A percentile compares a stretch with the other conserved stretches of the same genome.
Conservation (phyloP, 2,888 invertebrate genomes). For the Nysson spinosus region DNA sequence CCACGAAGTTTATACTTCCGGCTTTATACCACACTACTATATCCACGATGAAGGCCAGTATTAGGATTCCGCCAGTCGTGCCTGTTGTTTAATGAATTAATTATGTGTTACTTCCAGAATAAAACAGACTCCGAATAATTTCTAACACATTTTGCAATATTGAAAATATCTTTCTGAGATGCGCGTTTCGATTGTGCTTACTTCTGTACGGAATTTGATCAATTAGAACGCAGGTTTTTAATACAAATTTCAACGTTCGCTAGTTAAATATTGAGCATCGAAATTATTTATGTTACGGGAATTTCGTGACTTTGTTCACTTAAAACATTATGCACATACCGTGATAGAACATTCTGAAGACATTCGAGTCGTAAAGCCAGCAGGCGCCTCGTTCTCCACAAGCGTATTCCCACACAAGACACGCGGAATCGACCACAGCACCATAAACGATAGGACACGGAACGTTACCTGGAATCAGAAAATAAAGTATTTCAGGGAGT, state of each 20-base stretch:
- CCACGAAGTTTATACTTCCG: constrained; percentile 85
- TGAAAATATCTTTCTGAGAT: too few relatives aligned
- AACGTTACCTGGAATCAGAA: constrained; percentile 84
- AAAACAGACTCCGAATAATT: too few relatives aligned
- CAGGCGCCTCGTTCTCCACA: constrained; percentile 91
- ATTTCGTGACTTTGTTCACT: too few relatives aligned
- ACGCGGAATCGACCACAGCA: constrained; percentile 94
- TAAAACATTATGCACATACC: constrained; percentile 79
- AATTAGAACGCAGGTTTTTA: too few relatives aligned
- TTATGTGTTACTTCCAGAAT: too few relatives aligned
- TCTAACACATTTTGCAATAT: too few relatives aligned
- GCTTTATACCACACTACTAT: constrained; percentile 93
- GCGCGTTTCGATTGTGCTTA: too few relatives aligned
- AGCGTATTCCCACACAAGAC: constrained; percentile 90
- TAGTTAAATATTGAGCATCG: too few relatives aligned
- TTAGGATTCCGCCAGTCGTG: constrained; percentile 90
- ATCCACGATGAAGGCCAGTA: constrained; percentile 93
- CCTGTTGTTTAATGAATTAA: constrained; percentile 79
- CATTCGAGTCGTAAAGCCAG: constrained; percentile 90
- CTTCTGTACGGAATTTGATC: too few relatives aligned
- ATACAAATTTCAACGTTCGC: too few relatives aligned
- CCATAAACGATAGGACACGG: constrained; percentile 97
- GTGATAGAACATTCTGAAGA: constrained; percentile 90
- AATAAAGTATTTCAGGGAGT: constrained; percentile 31
- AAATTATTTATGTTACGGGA: constrained; percentile 2